These are phyloP conservation scores for Chaetodon trifasciatus DNA, from an alignment of 2,797 vertebrate genomes.

Conservation along the genomic window DNA sequence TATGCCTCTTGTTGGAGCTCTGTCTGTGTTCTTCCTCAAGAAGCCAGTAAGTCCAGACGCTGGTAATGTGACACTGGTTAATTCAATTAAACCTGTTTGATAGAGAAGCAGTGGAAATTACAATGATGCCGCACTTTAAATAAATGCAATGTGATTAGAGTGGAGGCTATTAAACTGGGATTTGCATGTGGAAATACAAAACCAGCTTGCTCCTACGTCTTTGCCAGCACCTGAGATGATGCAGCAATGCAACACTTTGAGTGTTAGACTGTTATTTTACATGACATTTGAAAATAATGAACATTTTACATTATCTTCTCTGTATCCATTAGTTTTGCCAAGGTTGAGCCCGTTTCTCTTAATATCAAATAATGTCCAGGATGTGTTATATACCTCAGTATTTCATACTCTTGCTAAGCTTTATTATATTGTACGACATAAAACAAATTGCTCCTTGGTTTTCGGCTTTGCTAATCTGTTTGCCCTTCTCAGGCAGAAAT, in stretches of 20 bases:
- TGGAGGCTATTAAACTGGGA: constrained; percentile 6
- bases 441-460: constrained; percentile 2
- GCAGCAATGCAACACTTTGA: constrained; percentile 3
- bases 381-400: neutral
- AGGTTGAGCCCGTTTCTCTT: neutral
- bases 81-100: constrained; percentile 7
- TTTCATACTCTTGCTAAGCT: neutral
- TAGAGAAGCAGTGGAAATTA: neutral
- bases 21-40: constrained; percentile 97
- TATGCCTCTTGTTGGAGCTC: constrained; percentile 94
- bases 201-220: neutral
- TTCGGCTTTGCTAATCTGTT: neutral
- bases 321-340: neutral
- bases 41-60: constrained; percentile 91
- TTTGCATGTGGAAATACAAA: constrained; percentile 27
- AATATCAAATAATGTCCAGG: constrained; percentile 8
- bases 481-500: neutral
- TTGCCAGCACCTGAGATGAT: neutral
- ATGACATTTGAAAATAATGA: neutral
- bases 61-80: constrained; percentile 1
- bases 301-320: neutral
- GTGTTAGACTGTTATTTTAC: neutral
- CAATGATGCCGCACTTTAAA: constrained; percentile 1
- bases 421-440: constrained; percentile 1
- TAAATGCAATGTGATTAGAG: constrained; percentile 11